phyloP scores from a whole-genome alignment of 2,113 vertebrate genomes.

The Seriola aureovittata region DNA sequence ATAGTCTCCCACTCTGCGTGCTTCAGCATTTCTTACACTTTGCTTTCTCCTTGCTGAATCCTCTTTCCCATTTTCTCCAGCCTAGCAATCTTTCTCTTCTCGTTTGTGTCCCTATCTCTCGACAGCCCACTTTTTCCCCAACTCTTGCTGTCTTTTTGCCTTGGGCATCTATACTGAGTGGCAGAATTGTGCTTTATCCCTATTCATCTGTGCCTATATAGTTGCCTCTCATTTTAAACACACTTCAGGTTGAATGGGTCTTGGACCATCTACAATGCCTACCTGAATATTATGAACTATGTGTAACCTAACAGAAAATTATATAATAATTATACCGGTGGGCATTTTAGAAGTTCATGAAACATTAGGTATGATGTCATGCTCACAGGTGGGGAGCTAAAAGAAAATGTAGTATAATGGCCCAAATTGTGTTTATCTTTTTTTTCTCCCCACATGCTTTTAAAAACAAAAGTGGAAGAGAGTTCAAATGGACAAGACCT shows the following conservation, averaged over 20 bases:
- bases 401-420: not conserved
- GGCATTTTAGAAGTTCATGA: not conserved
- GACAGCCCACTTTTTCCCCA: slow-evolving; percentile 25
- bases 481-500: slow-evolving; percentile 28
- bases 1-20: slow-evolving; percentile 6
- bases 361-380: not conserved
- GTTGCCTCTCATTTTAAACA: slow-evolving; percentile 27
- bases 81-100: slow-evolving; percentile 10
- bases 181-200: slow-evolving; percentile 57
- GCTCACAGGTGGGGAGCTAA: not conserved
- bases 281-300: not conserved
- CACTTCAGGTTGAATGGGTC: slow-evolving; percentile 14
- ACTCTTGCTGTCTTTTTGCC: slow-evolving; percentile 54
- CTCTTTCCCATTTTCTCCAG: slow-evolving; percentile 13
- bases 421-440: not conserved
- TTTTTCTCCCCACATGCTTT: not conserved
- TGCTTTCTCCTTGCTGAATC: slow-evolving; percentile 28
- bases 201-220: slow-evolving; percentile 24
- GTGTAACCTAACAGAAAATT: not conserved
- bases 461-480: not conserved
- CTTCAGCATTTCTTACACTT: slow-evolving; percentile 11
- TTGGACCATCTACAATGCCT: not conserved
- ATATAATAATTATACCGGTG: not conserved
- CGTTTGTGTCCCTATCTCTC: slow-evolving; percentile 5
- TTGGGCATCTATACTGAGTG: slow-evolving; percentile 53